phyloP scores from a whole-genome alignment of 2,888 invertebrate species.

The Stenolophus ochropezus region DNA sequence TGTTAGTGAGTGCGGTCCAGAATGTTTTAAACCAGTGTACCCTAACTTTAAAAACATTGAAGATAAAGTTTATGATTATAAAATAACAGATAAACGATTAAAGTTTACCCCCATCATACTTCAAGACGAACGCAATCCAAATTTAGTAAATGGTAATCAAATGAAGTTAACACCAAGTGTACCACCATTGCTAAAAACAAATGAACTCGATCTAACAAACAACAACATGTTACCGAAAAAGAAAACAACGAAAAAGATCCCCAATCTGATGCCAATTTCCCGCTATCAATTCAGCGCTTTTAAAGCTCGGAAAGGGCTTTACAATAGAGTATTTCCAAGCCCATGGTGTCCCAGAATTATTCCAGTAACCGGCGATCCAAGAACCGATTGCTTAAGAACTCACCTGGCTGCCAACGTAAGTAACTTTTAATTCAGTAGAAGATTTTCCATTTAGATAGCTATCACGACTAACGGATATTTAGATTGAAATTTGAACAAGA shows the following conservation, averaged over 20 bases:
- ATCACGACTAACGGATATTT: slow-evolving; percentile 30
- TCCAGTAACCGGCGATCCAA: slow-evolving; percentile 69
- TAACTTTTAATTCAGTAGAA: slow-evolving; percentile 38
- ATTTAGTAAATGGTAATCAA: slow-evolving; percentile 23
- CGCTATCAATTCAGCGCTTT: slow-evolving; percentile 59
- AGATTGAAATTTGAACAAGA: slow-evolving; percentile 23
- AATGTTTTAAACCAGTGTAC: slow-evolving; percentile 52
- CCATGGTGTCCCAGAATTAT: slow-evolving; percentile 75
- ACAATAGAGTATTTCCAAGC: slow-evolving; percentile 76
- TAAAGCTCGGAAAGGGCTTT: slow-evolving; percentile 69
- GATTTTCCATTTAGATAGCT: slow-evolving; percentile 7
- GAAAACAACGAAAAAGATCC: slow-evolving; percentile 66
- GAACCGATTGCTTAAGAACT: slow-evolving; percentile 64
- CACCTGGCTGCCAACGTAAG: slow-evolving; percentile 62
- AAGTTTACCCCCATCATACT: slow-evolving; percentile 55
- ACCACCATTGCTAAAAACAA: slow-evolving; percentile 28
- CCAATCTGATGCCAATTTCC: slow-evolving; percentile 68
- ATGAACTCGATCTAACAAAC: slow-evolving; percentile 28
- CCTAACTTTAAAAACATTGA: slow-evolving; percentile 11
- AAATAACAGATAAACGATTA: slow-evolving; percentile 51
- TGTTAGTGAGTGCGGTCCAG: slow-evolving; percentile 50
- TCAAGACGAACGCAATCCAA: slow-evolving; percentile 52
- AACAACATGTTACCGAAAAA: slow-evolving; percentile 5
- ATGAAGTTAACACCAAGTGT: slow-evolving; percentile 8
- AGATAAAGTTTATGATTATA: slow-evolving; percentile 49